Evolutionary conservation across 2,888 invertebrate genomes (phyloP), one percentile per base, ranked within the genome.

Genomic region (Drosophila incognita): DNA sequence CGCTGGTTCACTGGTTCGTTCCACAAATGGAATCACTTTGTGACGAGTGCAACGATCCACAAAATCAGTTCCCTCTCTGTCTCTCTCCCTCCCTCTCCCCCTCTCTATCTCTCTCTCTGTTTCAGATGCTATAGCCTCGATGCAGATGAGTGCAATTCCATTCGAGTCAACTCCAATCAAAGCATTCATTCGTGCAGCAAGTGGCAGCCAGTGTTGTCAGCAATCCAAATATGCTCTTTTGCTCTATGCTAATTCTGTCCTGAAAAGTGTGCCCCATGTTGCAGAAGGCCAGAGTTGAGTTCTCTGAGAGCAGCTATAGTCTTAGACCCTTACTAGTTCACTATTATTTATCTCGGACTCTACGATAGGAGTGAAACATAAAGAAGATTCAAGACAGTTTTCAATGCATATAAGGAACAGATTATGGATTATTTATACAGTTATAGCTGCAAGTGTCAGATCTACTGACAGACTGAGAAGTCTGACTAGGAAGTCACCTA

Each of bases 41-140:
- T 57, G 6, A n/a, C 57, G 52, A 69, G 61, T 63, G 69, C 69
- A 74, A 78, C 40, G 68, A 64, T 61, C 36, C 60, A 77, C 68
- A 62, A 72, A 49, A 46, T 62, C 56, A 60, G 51, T 61, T 79
- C 67, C 70, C 59, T 51, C 67, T 79, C 59, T 51, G 18, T 69
- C 35, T 40, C 21, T 62, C 52, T 8, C 18, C 4, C 46, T 7
- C 24, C 13, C 13, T 2, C n/a, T 4, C n/a, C 1, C 7, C 2
- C 18, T 38, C 15, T 40, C 18, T 40, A 10, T n/a, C n/a, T 40
- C 42, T 11, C 21, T 76, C 62, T 42, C 11, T 71, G 38, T 51
- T 29, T 56, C 54, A 18, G 6, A 33, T 33, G 11, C 42, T n/a
- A 63, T 76, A 76, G 65, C 75, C 76, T 71, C 71, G 65, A 57